These are phyloP conservation scores for Syrmaticus mikado DNA, from an alignment of 2,113 vertebrate species.

Conservation along the genomic window DNA sequence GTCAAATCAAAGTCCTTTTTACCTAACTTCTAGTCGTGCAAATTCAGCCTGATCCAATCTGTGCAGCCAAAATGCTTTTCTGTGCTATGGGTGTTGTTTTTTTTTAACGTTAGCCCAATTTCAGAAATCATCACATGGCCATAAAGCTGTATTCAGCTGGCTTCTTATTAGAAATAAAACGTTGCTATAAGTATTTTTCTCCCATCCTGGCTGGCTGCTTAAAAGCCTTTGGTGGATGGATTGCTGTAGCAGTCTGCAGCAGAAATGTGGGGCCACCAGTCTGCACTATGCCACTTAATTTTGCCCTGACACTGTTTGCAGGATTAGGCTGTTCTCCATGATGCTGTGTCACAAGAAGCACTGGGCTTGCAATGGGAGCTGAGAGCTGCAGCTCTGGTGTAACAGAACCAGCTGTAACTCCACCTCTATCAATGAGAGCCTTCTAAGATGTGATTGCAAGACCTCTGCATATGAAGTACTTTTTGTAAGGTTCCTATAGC, in stretches of 20 bases:
- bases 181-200: neutral
- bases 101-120: neutral
- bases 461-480: neutral
- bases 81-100: neutral
- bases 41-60: neutral
- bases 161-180: neutral
- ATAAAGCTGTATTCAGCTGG: neutral
- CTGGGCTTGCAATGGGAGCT: neutral
- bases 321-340: neutral
- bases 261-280: neutral
- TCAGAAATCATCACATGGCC: neutral
- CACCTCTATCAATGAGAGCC: neutral
- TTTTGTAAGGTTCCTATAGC: neutral
- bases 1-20: conserved; percentile 39
- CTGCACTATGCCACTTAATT: neutral
- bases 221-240: neutral
- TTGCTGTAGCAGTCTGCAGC: neutral
- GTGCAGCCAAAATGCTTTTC: neutral
- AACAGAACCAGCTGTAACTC: neutral
- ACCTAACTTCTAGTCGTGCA: conserved; percentile 21
- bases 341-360: neutral
- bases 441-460: neutral
- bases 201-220: neutral
- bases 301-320: neutral
- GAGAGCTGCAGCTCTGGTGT: neutral